Evolutionary conservation across 2,797 vertebrate species (phyloP), one percentile per base, ranked within the genome.

Genomic region (Poeciliopsis infans): DNA sequence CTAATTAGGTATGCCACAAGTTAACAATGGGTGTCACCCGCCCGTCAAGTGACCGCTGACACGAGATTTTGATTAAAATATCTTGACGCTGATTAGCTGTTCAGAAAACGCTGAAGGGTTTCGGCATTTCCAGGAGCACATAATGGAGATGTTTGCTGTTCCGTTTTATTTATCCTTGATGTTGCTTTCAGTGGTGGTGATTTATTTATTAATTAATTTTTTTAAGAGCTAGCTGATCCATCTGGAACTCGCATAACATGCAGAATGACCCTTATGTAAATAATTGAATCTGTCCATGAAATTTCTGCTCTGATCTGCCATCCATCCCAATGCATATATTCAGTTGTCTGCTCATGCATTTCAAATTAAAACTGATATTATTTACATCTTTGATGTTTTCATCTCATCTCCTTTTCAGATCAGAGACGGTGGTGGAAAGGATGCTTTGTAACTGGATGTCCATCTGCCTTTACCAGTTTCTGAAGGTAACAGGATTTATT

Each of bases 381-480:
- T 43, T 28, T 13, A 59, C 0, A n/a, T 28, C n/a, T 3, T 71
- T 47, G 13, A 2, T 49, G 5, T 25, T 47, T 51, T n/a, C 31
- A 66, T 2, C 20, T 70, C 94, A 46, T 89, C 45, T 92, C 72
- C n/a, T 85, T 74, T 94, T 78, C 86, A 99, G 98, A 91, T 99
- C 97, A 15, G 98, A 99, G 95, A 99, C 98, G 0, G 98, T 99
- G 83, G 98, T 99, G 88, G 98, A 99, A 87, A 96, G 98, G 86
- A 99, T 99, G 98, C 96, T 99, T 86, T 99, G 97, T 87, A 99
- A 99, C 83, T 99, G 98, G 98, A 99, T 99, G 98, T 99, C 98
- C 16, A 99, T 99, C 94, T 99, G 98, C 87, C 96, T 99, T 13
- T 99, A 99, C 93, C 97, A 99, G 94, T 98, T 98, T 87, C 94